Base-by-base conservation (phyloP, 2,113 vertebrate genomes). In the Spea bombifrons region DNA sequence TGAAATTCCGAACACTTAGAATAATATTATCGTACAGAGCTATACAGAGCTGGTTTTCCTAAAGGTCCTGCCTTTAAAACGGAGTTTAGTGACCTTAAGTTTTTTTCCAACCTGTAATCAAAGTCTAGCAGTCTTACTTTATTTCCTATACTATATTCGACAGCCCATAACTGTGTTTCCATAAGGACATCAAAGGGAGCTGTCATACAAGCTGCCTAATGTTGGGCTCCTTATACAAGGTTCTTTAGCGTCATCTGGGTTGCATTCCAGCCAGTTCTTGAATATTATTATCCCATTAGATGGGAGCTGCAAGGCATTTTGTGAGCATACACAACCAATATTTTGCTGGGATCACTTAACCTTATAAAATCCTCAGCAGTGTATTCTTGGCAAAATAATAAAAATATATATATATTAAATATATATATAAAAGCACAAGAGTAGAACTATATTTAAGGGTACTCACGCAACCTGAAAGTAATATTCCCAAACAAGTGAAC, bases 71-170 rank as follows among this genome's bases (percentile, higher is more conserved):
- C 55, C 10, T 59, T 59, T 59, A 13, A 59, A 59, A 12, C 9
- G 55, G 10, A 13, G 55, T 59, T 59, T 9, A 59, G 55, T 59
- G 55, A 59, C 55, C 55, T 59, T 59, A 59, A 59, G 15, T 9
- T 59, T 59, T n/a, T 59, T 59, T 59, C 55, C 55, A 59, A 59
- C 9, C 55, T 59, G 55, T 59, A 59, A 59, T 59, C 55, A 59
- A 59, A 59, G 30, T 30, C 30, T 59, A 59, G 55, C 55, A 59
- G 55, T 8, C 55, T 59, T 59, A 13, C 15, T 59, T 59, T 59
- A 59, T 59, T 59, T 59, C 55, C 55, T 59, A 59, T 13, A 59
- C 55, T 59, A 12, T 13, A 59, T 13, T 13, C 10, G 55, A 59
- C 55, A 59, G 55, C 55, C 10, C 55, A 59, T 9, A 59, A 59